A percentile compares a stretch with the other conserved stretches of the same genome.
Conservation (phyloP, 53 echinoderm and acorn worm species). For the Stichopus horrens region DNA sequence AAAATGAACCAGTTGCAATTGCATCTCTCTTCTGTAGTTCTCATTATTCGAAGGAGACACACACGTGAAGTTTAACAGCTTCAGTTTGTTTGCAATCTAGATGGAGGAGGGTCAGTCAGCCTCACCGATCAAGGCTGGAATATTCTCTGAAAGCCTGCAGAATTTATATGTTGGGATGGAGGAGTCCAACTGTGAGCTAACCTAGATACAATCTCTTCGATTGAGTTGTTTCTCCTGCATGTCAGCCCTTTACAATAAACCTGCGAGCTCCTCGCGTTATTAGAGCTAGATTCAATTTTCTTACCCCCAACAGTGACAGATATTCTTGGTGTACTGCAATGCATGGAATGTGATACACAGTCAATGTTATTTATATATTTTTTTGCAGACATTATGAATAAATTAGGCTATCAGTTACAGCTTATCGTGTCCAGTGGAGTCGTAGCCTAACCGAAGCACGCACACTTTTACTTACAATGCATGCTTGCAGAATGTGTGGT, state of each 20-base stretch:
- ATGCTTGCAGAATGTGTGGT: not conserved
- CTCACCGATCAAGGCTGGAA: no score
- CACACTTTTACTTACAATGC: not conserved
- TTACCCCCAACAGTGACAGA: conserved; percentile 12
- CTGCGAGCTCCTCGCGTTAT: not conserved
- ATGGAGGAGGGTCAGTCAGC: no score
- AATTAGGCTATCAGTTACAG: conserved; percentile 10
- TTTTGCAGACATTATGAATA: conserved; percentile 11
- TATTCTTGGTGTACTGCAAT: conserved; percentile 28
- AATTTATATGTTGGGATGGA: not conserved
- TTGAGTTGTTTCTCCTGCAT: not conserved
- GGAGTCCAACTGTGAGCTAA: not conserved
- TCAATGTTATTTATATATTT: not conserved
- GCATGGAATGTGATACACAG: conserved; percentile 3
- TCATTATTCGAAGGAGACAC: no score
- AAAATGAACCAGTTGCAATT: no score
- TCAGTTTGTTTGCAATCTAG: no score
- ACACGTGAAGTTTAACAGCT: no score
- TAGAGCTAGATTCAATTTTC: not conserved
- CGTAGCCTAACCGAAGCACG: not conserved
- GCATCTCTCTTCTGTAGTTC: no score
- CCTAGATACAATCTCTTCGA: not conserved
- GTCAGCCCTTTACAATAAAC: conserved; percentile 1
- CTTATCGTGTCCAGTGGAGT: not conserved
- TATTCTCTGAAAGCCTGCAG: not conserved